Percentiles rank a stretch among this genome's conserved stretches.
These are phyloP conservation scores for Pachyramphus minor DNA, from an alignment of 2,113 vertebrate genomes.

Conservation along the genomic window DNA sequence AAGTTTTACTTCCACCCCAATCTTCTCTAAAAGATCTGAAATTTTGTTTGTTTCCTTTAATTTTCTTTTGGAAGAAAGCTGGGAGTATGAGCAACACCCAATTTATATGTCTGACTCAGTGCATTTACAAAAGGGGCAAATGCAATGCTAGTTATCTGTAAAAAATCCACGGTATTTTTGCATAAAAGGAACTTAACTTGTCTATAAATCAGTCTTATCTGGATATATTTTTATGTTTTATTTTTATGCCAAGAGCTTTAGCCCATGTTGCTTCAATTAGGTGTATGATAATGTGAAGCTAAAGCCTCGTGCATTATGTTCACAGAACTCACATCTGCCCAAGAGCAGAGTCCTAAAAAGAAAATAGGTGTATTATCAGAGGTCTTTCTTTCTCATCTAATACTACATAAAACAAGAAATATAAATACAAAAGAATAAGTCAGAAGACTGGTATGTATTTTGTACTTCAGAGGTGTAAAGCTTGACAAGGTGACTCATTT, in stretches of 20 bases:
- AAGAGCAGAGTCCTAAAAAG: neutral
- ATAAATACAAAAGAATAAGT: conserved; percentile 5
- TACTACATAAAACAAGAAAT: neutral
- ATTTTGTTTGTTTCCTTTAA: neutral
- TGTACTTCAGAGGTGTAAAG: conserved; percentile 14
- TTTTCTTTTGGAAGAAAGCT: conserved; percentile 6
- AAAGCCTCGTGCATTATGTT: neutral
- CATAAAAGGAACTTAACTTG: neutral
- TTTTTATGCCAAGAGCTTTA: neutral
- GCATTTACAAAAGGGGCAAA: neutral
- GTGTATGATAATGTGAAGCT: neutral
- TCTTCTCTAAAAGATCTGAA: conserved; percentile 14
- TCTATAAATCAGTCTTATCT: conserved; percentile 17
- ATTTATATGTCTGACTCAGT: neutral
- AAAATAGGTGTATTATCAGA: neutral
- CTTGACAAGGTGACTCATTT: conserved; percentile 58
- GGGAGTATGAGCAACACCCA: neutral
- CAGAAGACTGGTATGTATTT: neutral
- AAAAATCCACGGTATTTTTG: neutral
- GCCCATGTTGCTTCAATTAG: neutral
- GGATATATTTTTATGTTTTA: neutral
- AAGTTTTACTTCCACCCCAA: conserved; percentile 8
- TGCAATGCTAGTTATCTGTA: neutral
- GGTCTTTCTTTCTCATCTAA: neutral
- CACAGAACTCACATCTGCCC: neutral